phyloP scores from a whole-genome alignment of 2,113 vertebrate species.

The Mellivora capensis region DNA sequence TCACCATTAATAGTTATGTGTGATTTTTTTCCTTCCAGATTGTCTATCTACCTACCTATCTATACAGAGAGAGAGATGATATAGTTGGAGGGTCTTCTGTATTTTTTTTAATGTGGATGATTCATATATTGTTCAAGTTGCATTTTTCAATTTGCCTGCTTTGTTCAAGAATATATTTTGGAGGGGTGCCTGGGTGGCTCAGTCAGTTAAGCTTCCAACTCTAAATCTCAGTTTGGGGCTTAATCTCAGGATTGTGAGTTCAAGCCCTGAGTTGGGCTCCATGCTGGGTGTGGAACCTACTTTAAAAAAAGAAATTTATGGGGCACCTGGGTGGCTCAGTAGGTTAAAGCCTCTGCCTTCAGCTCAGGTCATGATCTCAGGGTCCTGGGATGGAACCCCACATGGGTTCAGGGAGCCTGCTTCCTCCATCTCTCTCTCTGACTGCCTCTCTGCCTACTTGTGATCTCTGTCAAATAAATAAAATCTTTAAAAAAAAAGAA shows the following conservation, averaged over 20 bases:
- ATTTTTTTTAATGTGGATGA: not conserved
- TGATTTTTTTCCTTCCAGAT: not conserved
- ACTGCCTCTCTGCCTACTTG: too few relatives aligned
- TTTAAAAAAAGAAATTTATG: not conserved
- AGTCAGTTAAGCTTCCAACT: not conserved
- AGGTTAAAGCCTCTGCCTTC: too few relatives aligned
- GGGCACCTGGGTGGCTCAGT: too few relatives aligned
- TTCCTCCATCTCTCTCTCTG: too few relatives aligned
- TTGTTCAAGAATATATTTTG: not conserved
- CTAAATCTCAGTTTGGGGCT: not conserved
- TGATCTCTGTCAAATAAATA: too few relatives aligned
- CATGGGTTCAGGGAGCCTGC: too few relatives aligned
- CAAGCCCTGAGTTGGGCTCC: not conserved
- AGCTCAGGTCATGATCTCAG: too few relatives aligned
- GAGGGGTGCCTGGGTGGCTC: not conserved
- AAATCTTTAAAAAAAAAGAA: too few relatives aligned
- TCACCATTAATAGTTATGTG: not conserved
- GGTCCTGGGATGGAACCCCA: too few relatives aligned
- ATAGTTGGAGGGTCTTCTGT: not conserved
- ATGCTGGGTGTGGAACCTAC: not conserved
- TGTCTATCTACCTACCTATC: not conserved
- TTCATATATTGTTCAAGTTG: not conserved
- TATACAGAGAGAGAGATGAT: not conserved
- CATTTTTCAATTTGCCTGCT: not conserved
- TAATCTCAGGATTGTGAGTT: not conserved